Percentiles rank a stretch among this genome's conserved stretches.
Evolutionary conservation across 2,113 vertebrate species (phyloP).

Genomic region (Gulo gulo): DNA sequence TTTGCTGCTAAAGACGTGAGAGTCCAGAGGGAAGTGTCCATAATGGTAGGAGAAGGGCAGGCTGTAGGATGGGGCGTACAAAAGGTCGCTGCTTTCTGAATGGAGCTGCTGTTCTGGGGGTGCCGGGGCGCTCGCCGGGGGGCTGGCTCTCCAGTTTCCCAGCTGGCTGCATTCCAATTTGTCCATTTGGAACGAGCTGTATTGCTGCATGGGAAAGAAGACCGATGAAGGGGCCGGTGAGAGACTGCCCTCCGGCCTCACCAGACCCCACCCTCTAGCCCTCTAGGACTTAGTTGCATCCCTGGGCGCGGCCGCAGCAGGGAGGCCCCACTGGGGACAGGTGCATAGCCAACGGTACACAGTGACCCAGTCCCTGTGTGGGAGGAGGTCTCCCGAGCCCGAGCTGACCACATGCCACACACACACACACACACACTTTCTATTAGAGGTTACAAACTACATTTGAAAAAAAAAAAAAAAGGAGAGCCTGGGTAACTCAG

Average conservation of each 20-base stretch:
- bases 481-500: too few species aligned
- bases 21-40: conserved; percentile 85
- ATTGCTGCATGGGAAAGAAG: conserved; percentile 77
- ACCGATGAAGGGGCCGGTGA: background rate
- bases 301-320: accelerated
- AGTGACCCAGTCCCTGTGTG: background rate
- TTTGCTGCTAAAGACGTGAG: conserved; percentile 84
- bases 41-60: conserved; percentile 89
- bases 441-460: background rate
- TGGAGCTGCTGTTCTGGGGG: conserved; percentile 85
- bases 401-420: too few species aligned
- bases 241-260: background rate
- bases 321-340: background rate
- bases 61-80: conserved; percentile 84
- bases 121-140: conserved; percentile 74
- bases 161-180: conserved; percentile 85
- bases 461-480: too few species aligned
- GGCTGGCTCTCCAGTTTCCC: conserved; percentile 86
- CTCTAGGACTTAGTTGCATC: accelerated
- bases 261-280: accelerated
- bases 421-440: too few species aligned
- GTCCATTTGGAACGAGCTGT: conserved; percentile 85
- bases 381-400: background rate
- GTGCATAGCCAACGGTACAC: background rate
- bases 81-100: conserved; percentile 83